Evolutionary conservation across 2,113 vertebrate genomes (phyloP), one percentile per base, ranked within the genome.

Genomic region (Poecile atricapillus): DNA sequence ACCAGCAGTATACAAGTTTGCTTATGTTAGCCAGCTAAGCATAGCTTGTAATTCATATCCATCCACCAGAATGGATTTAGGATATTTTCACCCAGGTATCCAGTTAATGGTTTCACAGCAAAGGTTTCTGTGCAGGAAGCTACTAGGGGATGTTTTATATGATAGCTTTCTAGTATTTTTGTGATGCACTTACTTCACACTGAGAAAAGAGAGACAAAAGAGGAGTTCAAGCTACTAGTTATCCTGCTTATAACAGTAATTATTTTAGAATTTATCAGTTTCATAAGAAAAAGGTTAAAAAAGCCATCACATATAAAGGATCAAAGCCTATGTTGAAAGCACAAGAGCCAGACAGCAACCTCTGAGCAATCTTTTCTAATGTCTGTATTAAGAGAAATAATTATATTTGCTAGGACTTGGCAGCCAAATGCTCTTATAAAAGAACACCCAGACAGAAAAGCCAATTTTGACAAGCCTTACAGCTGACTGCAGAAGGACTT

Each of bases 391-490:
- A 83, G 59, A 79, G n/a, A 86, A 88, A 35, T 83, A 95, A 95
- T 73, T 24, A 50, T 67, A 81, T 67, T 90, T 94, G 75, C 55
- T 77, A 77, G 47, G 60, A 94, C 46, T 93, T 94, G 86, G 88
- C 92, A 94, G 88, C 43, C 63, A 90, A 93, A 77, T 13, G 18
- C 27, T 88, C 50, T 63, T 50, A 80, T 39, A 64, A 93, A 93
- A 83, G 86, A 97, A 86, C 88, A 94, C 79, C 76, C 92, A 94
- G 85, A 93, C 50, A 90, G 85, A 91, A 90, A 88, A 93, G 37
- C 23, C 68, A 70, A 13, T 52, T 78, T 74, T 77, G 79, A 92
- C 88, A 92, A 93, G 79, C 50, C 68, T 76, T 77, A 46, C 41
- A 86, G 49, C 55, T 79, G 49, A 90, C 49, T 73, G 67, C 2